Evolutionary conservation across 2,888 invertebrate genomes (phyloP), one percentile per base, ranked within the genome.

Genomic region (Anagyrus pseudococci): DNA sequence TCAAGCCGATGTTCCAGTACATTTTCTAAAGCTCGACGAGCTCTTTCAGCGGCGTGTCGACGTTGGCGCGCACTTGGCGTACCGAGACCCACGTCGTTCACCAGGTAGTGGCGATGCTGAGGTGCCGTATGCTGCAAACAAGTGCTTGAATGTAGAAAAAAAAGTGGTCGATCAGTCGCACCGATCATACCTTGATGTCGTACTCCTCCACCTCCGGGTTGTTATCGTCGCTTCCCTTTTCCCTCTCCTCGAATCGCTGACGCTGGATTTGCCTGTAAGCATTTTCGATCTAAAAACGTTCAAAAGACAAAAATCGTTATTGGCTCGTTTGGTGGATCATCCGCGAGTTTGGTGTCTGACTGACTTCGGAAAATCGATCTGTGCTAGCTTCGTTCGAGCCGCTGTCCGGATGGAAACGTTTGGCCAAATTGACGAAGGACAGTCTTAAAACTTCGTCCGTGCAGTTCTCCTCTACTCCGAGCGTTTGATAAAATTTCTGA

Each of bases 381-480:
- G 86, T 84, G 77, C 87, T 85, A n/a, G 93, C 91, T 67, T 90
- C 87, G 0, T 85, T 81, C 0, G 86, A 84, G 0, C 89, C 88
- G 48, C 92, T 90, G 73, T 96, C 96, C 0, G 96, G 95, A 80
- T 96, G 95, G 73, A 88, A 93, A 70, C 85, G 86, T 78, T 94
- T 94, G 0, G 90, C 94, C 43, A 93, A 82, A 57, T 85, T 82
- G 50, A 94, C 81, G 75, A 92, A 95, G 1, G 92, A 89, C 68
- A 84, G 78, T 56, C 90, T 85, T 8, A 94, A 86, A 23, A 86
- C 86, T 72, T 90, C 88, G 78, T 91, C 89, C 69, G 90, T 89
- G 22, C 91, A 88, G 57, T 86, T 82, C 69, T 87, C 84, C 1
- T 86, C 81, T 33, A 94, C 83, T 58, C 88, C 88, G 33, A 94